Evolutionary conservation across 2,797 vertebrate genomes (phyloP).

Genomic region (Lagocephalus sceleratus): DNA sequence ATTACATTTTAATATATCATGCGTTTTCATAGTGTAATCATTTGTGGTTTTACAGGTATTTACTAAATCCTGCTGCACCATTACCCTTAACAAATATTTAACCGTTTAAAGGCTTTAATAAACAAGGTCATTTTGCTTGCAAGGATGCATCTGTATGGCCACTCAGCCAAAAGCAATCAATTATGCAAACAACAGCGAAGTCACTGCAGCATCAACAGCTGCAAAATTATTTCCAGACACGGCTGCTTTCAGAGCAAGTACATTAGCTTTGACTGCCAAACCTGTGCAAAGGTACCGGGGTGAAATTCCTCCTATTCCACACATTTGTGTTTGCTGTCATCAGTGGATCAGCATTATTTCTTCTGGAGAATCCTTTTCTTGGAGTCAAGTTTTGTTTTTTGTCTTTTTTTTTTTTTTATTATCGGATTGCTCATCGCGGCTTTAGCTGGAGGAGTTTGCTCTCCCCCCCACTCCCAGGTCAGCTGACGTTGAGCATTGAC

Average conservation of each 20-base stretch:
- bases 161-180: constrained; percentile 6
- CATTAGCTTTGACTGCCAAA: background rate
- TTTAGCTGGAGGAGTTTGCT: constrained; percentile 32
- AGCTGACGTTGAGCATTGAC: constrained; percentile 65
- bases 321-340: background rate
- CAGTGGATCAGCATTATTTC: background rate
- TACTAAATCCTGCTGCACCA: background rate
- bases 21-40: background rate
- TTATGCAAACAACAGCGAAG: constrained; percentile 1
- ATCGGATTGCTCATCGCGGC: too few species aligned
- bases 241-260: background rate
- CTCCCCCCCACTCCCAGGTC: constrained; percentile 37
- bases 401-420: too few species aligned
- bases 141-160: background rate
- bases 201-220: background rate
- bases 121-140: background rate
- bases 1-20: constrained; percentile 1
- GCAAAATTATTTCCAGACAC: constrained; percentile 6
- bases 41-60: background rate
- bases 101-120: background rate
- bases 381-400: constrained; percentile 6
- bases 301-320: background rate
- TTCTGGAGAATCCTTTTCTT: background rate
- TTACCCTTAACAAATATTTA: background rate
- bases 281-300: background rate